Percentiles rank a stretch among this genome's conserved stretches.
These are phyloP conservation scores for Rhopalosiphum padi DNA, from an alignment of 1,140 invertebrate genomes.

Conservation along the genomic window DNA sequence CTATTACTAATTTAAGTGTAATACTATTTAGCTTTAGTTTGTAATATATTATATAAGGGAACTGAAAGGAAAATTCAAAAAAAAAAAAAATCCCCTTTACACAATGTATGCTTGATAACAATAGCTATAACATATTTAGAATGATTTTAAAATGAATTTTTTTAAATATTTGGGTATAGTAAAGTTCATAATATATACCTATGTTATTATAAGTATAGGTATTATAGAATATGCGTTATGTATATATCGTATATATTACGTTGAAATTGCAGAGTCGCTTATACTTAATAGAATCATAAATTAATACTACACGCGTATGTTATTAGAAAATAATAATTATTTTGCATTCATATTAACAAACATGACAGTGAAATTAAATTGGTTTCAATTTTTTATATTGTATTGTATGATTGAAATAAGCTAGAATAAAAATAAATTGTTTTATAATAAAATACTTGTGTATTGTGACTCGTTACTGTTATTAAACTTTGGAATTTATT, in stretches of 20 bases:
- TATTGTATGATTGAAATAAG: neutral
- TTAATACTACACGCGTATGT: neutral
- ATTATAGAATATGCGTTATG: neutral
- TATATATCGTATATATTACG: neutral
- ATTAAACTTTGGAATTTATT: neutral
- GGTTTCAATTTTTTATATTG: neutral
- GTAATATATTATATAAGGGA: neutral
- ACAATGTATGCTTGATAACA: neutral
- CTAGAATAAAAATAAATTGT: neutral
- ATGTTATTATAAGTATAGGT: neutral
- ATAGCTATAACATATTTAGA: neutral
- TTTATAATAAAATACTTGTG: neutral
- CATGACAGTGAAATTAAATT: neutral
- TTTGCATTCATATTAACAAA: neutral
- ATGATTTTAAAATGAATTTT: neutral
- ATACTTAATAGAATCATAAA: neutral
- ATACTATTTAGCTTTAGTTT: neutral
- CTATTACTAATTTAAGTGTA: neutral
- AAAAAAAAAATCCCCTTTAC: neutral
- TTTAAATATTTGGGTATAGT: neutral
- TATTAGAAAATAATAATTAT: neutral
- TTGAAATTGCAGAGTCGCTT: no score
- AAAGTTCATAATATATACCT: neutral
- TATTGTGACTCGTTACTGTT: neutral
- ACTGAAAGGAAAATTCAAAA: neutral